Conservation (phyloP, 2,797 vertebrate genomes). For the Siniperca undulata region DNA sequence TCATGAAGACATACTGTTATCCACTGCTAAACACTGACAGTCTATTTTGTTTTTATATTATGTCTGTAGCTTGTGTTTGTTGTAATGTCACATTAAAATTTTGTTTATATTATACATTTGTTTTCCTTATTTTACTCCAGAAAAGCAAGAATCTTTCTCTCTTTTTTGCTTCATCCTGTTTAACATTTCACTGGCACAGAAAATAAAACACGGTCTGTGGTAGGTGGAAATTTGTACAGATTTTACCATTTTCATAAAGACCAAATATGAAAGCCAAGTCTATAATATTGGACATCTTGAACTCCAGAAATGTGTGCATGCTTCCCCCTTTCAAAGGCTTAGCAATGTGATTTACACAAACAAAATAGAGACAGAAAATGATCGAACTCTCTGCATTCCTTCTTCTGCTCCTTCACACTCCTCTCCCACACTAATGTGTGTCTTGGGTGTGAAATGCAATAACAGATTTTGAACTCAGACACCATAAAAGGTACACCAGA, state of each 20-base stretch:
- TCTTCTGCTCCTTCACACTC: conserved; percentile 13
- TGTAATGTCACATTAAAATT: conserved; percentile 5
- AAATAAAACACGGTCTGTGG: not conserved
- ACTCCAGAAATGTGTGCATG: conserved; percentile 29
- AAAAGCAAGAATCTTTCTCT: conserved; percentile 6
- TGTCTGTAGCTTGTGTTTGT: conserved; percentile 4
- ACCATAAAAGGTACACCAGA: conserved; percentile 70
- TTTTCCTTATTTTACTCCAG: conserved; percentile 12
- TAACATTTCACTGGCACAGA: not conserved
- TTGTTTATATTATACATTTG: not conserved
- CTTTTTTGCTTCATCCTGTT: conserved; percentile 9
- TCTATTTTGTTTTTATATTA: conserved; percentile 24
- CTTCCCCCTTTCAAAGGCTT: conserved; percentile 36
- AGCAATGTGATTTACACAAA: conserved; percentile 57
- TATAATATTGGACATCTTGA: conserved; percentile 17
- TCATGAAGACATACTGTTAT: conserved; percentile 48
- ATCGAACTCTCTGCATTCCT: conserved; percentile 46
- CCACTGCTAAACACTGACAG: conserved; percentile 58
- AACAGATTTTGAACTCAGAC: conserved; percentile 73
- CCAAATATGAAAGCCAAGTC: conserved; percentile 14
- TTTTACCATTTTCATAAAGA: conserved; percentile 27
- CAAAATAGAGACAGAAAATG: conserved; percentile 58
- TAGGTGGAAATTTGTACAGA: conserved; percentile 15
- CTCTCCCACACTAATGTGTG: conserved; percentile 70
- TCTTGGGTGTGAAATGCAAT: conserved; percentile 78